Base-by-base conservation (phyloP, 2,797 vertebrate species). In the Lepidocolaptes lacrymiger region DNA sequence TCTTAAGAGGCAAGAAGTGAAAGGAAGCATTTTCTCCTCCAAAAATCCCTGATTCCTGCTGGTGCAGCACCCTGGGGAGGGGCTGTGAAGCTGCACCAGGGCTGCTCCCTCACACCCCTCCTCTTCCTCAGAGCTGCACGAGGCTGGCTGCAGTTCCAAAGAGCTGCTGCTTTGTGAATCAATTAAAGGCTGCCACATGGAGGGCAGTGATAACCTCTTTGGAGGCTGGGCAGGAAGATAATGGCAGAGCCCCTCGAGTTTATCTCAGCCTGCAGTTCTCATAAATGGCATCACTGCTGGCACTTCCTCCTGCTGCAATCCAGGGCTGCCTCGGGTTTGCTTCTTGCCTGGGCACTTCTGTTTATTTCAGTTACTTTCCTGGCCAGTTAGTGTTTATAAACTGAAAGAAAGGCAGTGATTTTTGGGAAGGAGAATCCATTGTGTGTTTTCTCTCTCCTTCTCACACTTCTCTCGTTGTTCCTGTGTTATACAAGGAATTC, bases 131-230 rank as follows among this genome's bases (percentile, higher is more conserved):
- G 85, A 74, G 81, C 81, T 89, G 80, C 61, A 43, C 10, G 9
- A 91, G 54, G 4, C 88, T 85, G 86, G 78, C 89, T 95, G 8
- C 58, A 16, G 68, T 51, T 92, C 72, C 93, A 84, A 80, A 37
- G 85, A 85, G 91, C 93, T 93, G 75, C 95, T 95, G 14, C 86
- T 93, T 75, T 93, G 91, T 73, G 88, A 95, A 94, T 93, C 96
- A 89, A 87, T 94, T 92, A 75, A 88, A 71, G 32, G 43, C 89
- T 94, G 94, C 95, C 91, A 68, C 92, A 68, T 91, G 95, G 89
- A 96, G 90, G 82, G 77, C 63, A 36, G 86, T 48, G 94, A 94
- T 95, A 96, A 97, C 96, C 91, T 58, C 85, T 41, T 85, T 76
- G 51, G 90, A 66, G 85, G 75, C 88, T 75, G 82, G 88, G 77